Base-by-base conservation (phyloP, 2,888 invertebrate genomes). In the Suillia variegata region DNA sequence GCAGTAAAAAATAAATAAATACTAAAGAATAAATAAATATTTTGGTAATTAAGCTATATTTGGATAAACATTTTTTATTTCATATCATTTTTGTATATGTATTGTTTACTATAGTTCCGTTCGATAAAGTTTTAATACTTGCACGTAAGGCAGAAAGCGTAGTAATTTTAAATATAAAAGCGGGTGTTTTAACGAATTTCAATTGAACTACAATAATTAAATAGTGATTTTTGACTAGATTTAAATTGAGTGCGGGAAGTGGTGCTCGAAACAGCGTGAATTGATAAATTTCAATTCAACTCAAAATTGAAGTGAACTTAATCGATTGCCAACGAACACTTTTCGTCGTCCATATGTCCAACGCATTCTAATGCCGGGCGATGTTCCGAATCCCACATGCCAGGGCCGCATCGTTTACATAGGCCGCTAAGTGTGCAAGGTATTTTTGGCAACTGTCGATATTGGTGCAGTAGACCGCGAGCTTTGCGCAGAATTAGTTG, bases 351-450 rank as follows among this genome's bases (percentile, higher is more conserved):
- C 13, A 85, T 85, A 69, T 91, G 91, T 1, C 90, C 90, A 17
- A 87, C 85, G 77, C 96, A 96, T 75, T 93, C 92, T 34, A 96
- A 88, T 21, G 90, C 88, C 0, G 96, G 96, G 60, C 93, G 88
- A 79, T 95, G 95, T 4, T 92, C 90, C 56, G 93, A 94, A 83
- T 96, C 96, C 96, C 96, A 96, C 84, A 95, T 95, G 2, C 95
- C 96, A 0, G 94, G 93, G 0, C 94, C 94, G 77, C 94, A 94
- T 59, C 92, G 88, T 72, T 92, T 90, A 79, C 96, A 96, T 70
- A 96, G 85, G 13, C 93, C 93, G 6, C 90, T 91, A 52, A 98
- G 82, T 0, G 94, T 92, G 81, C 97, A 97, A 0, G 97, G 97
- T 61, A 97, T 89, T 69, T 90, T 88, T 21, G 91, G 87, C 69